phyloP scores from a whole-genome alignment of 92 coral and sea anemone species.

The Porites evermanni region DNA sequence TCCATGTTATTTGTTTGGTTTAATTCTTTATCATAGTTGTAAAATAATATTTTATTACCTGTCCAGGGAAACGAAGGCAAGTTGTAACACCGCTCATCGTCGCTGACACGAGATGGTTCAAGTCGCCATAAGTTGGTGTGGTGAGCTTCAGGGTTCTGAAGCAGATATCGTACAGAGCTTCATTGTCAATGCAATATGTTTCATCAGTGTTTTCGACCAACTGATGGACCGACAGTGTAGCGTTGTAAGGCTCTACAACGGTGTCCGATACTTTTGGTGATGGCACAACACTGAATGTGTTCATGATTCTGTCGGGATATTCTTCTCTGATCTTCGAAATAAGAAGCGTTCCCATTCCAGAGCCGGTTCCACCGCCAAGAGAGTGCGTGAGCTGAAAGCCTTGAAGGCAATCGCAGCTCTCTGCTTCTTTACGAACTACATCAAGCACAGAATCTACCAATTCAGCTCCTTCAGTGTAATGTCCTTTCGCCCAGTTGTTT shows the following conservation, averaged over 20 bases:
- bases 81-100: constrained; percentile 97
- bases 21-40: neutral
- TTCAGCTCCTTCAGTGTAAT: constrained; percentile 96
- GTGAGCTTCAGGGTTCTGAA: constrained; percentile 92
- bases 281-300: constrained; percentile 95
- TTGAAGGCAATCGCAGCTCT: constrained; percentile 93
- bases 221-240: constrained; percentile 91
- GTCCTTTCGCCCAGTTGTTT: constrained; percentile 97
- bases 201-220: constrained; percentile 94
- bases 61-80: constrained; percentile 94
- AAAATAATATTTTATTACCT: constrained; percentile 50
- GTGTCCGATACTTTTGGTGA: constrained; percentile 98
- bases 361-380: constrained; percentile 94
- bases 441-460: constrained; percentile 90
- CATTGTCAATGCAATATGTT: constrained; percentile 93
- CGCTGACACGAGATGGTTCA: constrained; percentile 93
- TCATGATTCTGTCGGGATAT: constrained; percentile 95
- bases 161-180: constrained; percentile 94
- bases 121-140: constrained; percentile 93
- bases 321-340: constrained; percentile 95
- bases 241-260: constrained; percentile 98
- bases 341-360: constrained; percentile 93
- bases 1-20: no score
- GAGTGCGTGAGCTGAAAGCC: constrained; percentile 96
- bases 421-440: constrained; percentile 91